Evolutionary conservation across 2,888 invertebrate species (phyloP).

Genomic region (Nesidiocoris tenuis): DNA sequence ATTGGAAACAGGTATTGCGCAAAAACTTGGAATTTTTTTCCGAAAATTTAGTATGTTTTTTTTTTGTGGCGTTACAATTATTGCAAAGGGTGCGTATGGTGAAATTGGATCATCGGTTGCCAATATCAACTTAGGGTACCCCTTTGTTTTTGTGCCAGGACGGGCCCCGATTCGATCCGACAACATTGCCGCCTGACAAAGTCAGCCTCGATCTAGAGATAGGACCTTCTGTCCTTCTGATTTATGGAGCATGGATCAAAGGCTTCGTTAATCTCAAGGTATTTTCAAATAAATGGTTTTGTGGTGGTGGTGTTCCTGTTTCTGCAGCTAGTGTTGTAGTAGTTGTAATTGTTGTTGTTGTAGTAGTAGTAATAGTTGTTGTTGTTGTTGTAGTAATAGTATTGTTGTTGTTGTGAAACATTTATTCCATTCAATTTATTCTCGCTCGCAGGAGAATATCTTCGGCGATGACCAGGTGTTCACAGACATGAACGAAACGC

Average conservation of each 20-base stretch:
- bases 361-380: neutral
- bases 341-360: neutral
- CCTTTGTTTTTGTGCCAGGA: constrained; percentile 37
- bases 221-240: constrained; percentile 85
- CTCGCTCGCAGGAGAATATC: constrained; percentile 74
- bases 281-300: too few species aligned
- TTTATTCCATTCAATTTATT: constrained; percentile 8
- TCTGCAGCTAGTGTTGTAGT: too few species aligned
- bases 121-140: neutral
- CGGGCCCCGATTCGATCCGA: constrained; percentile 83
- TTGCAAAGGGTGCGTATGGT: too few species aligned
- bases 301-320: too few species aligned
- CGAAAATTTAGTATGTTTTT: neutral
- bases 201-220: constrained; percentile 92
- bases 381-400: neutral
- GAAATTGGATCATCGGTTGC: too few species aligned
- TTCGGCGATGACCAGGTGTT: constrained; percentile 95
- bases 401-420: neutral
- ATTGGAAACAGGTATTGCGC: constrained; percentile 55
- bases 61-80: neutral
- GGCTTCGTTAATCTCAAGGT: constrained; percentile 84
- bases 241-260: constrained; percentile 88
- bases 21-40: neutral
- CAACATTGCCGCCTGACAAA: constrained; percentile 79
- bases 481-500: constrained; percentile 73